These are phyloP conservation scores for Cuculus canorus DNA, from an alignment of 2,797 vertebrate genomes.

Conservation along the genomic window DNA sequence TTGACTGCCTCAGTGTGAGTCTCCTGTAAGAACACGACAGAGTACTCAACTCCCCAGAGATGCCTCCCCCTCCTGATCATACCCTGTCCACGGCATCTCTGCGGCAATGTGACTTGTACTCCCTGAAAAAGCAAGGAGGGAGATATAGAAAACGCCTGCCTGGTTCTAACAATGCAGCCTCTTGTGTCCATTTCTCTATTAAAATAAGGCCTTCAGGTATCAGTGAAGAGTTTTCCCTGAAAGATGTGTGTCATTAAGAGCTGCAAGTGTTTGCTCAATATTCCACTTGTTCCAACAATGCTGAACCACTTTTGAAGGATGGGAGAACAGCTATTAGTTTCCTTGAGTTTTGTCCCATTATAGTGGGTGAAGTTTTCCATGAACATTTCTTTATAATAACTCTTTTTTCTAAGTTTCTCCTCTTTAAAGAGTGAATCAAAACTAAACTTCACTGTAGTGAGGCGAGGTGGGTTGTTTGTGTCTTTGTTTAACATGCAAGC, in stretches of 20 bases:
- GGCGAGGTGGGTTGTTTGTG: rapidly evolving
- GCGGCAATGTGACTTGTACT: not conserved
- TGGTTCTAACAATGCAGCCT: not conserved
- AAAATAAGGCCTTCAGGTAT: not conserved
- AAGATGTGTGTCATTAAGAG: not conserved
- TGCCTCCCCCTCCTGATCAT: not conserved
- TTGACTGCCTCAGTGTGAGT: not conserved
- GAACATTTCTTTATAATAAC: not conserved
- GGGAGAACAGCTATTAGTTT: not conserved
- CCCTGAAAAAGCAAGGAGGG: not conserved
- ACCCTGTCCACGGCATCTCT: not conserved
- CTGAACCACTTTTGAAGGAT: not conserved
- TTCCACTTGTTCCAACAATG: not conserved
- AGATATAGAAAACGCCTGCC: not conserved
- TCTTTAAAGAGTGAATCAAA: not conserved
- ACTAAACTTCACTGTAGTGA: not conserved
- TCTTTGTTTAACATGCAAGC: not conserved
- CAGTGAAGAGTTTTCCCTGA: not conserved
- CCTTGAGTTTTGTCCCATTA: not conserved
- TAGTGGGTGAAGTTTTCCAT: not conserved
- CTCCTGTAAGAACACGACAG: not conserved
- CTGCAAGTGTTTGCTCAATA: not conserved
- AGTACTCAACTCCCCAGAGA: not conserved
- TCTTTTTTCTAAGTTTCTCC: not conserved
- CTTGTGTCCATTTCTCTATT: not conserved